phyloP scores from a whole-genome alignment of 2,888 invertebrate species.

The Xanthorhoe designata region DNA sequence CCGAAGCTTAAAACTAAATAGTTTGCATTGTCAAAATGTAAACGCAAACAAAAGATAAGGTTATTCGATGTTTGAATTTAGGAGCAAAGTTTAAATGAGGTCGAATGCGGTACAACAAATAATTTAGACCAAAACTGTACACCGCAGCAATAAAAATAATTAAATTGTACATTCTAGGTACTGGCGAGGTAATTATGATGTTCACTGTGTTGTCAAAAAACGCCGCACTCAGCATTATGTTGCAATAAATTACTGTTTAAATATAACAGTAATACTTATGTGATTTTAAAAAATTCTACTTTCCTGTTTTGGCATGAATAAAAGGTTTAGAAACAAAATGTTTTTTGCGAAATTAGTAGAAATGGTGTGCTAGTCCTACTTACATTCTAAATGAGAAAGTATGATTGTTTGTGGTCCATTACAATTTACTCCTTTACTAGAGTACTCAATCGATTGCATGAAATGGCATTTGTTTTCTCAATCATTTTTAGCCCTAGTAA shows the following conservation, averaged over 20 bases:
- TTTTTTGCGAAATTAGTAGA: too few relatives aligned
- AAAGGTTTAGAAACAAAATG: too few relatives aligned
- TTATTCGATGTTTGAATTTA: slow-evolving; percentile 24
- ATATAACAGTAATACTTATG: neutral
- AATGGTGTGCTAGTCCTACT: too few relatives aligned
- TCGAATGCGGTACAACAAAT: slow-evolving; percentile 4
- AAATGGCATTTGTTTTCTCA: too few relatives aligned
- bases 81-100: slow-evolving; percentile 15
- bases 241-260: neutral
- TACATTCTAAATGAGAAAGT: too few relatives aligned
- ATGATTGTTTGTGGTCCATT: too few relatives aligned
- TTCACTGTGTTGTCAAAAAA: neutral
- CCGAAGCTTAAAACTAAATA: slow-evolving; percentile 13
- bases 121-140: slow-evolving; percentile 6
- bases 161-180: neutral
- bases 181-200: neutral
- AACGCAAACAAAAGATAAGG: slow-evolving; percentile 14
- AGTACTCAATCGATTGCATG: too few relatives aligned
- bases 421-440: too few relatives aligned
- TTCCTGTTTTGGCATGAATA: too few relatives aligned
- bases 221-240: neutral
- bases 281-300: too few relatives aligned
- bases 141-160: slow-evolving; percentile 1
- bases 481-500: too few relatives aligned
- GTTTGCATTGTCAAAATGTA: slow-evolving; percentile 21